Percentiles rank a stretch among this genome's conserved stretches.
These are phyloP conservation scores for Piscicola geometra DNA, from an alignment of 2,888 invertebrate species.

Conservation along the genomic window DNA sequence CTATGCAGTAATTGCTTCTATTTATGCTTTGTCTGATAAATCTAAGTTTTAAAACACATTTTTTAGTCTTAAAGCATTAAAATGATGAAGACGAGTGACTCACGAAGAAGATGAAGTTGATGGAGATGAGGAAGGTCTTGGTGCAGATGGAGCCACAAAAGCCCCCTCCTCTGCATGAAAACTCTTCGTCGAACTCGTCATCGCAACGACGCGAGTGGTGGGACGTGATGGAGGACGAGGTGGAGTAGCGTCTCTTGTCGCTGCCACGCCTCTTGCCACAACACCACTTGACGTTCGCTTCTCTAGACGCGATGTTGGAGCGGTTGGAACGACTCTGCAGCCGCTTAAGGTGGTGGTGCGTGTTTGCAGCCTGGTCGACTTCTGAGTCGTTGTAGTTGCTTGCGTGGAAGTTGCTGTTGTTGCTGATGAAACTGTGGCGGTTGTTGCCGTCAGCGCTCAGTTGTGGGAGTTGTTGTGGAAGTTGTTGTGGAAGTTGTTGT, in stretches of 20 bases:
- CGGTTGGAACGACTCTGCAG: neutral
- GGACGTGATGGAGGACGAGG: conserved; percentile 23
- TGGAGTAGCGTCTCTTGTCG: conserved; percentile 25
- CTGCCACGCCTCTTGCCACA: neutral
- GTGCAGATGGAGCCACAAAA: conserved; percentile 34
- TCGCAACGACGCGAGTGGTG: conserved; percentile 18
- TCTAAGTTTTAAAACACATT: no score
- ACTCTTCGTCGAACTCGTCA: conserved; percentile 22
- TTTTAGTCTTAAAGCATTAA: no score
- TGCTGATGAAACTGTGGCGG: conserved; percentile 28
- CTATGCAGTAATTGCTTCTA: no score
- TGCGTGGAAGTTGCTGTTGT: conserved; percentile 21
- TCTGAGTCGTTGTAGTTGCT: conserved; percentile 15
- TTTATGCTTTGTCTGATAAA: no score
- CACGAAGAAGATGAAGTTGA: conserved; percentile 32
- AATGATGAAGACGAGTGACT: neutral
- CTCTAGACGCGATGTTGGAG: conserved; percentile 15
- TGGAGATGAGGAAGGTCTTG: conserved; percentile 33
- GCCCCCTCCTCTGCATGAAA: conserved; percentile 26
- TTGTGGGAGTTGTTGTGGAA: neutral
- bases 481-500: neutral
- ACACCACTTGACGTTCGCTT: neutral
- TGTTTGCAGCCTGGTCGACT: conserved; percentile 8
- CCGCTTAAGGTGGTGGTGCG: neutral
- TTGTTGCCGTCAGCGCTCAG: conserved; percentile 22